Evolutionary conservation across 2,888 invertebrate genomes (phyloP), one percentile per base, ranked within the genome.

Genomic region (Amiota communis): DNA sequence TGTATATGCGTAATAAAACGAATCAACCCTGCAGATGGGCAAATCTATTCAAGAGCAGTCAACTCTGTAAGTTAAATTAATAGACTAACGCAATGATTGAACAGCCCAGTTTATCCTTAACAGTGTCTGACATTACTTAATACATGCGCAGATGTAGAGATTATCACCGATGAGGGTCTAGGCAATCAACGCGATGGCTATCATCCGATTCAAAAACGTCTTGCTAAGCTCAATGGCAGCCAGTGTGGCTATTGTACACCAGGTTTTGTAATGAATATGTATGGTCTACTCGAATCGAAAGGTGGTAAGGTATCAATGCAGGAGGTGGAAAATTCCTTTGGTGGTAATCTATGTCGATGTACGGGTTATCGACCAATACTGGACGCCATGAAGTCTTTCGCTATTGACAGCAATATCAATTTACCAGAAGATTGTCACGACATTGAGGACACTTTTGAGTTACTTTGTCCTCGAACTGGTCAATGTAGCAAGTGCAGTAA

Each of bases 351-450:
- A 49, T 95, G 95, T 80, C 91, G 95, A 63, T 95, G 95, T 80
- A 95, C 95, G 0, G 95, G 95, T 0, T 95, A 95, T 84, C 90
- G 95, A 13, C 92, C 95, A 0, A 95, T 95, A 79, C 90, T 94
- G 61, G 95, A 95, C 83, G 93, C 95, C 3, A 94, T 95, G 87
- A 95, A 95, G 88, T 92, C 93, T 0, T 93, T 94, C 77, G 93
- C 94, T 0, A 88, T 83, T 0, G 93, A 93, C 78, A 91, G 91
- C 1, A 90, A 91, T 6, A 88, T 91, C 65, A 81, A 88, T 12
- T 46, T 85, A 8, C 79, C 78, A 0, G 36, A 87, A 0, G 87
- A 91, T 80, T 88, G 92, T 17, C 82, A 87, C 1, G 93, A 87
- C 71, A 87, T 87, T 72, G 87, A 87, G 72, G 87, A 87, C 75